Conservation (phyloP, 2,888 invertebrate species). For the Bruchidius siliquastri region DNA sequence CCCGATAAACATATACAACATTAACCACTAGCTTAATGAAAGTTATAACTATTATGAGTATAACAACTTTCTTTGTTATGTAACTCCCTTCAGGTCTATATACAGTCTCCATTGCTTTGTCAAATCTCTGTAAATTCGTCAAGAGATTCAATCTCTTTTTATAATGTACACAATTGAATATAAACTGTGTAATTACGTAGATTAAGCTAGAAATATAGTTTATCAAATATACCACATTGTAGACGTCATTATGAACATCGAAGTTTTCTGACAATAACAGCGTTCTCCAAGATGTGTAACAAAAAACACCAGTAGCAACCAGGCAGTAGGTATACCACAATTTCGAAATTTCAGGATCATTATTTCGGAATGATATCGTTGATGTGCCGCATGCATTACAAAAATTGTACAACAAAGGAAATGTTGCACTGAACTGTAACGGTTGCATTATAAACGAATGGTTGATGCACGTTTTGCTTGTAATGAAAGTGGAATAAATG, state of each 20-base stretch:
- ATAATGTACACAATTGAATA: neutral
- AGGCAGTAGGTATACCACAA: too few relatives aligned
- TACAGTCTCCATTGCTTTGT: neutral
- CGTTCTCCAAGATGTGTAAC: neutral
- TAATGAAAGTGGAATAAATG: too few relatives aligned
- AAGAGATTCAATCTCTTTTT: neutral
- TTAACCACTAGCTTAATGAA: neutral
- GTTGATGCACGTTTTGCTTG: too few relatives aligned
- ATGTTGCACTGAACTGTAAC: too few relatives aligned
- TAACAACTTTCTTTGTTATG: neutral
- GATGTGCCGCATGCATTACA: too few relatives aligned
- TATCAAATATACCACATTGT: neutral
- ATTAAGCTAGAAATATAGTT: neutral
- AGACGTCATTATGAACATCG: neutral
- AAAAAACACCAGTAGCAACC: neutral
- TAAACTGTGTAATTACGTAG: neutral
- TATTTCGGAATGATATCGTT: too few relatives aligned
- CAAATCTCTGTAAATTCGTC: neutral
- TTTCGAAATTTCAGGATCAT: too few relatives aligned
- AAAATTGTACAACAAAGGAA: too few relatives aligned
- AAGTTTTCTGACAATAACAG: neutral
- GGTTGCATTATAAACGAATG: too few relatives aligned
- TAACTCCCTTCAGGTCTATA: neutral
- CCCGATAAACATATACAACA: neutral
- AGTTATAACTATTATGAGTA: neutral